Percentiles rank a stretch among this genome's conserved stretches.
Evolutionary conservation across 2,888 invertebrate species (phyloP).

Genomic region (Apotomis capreana): DNA sequence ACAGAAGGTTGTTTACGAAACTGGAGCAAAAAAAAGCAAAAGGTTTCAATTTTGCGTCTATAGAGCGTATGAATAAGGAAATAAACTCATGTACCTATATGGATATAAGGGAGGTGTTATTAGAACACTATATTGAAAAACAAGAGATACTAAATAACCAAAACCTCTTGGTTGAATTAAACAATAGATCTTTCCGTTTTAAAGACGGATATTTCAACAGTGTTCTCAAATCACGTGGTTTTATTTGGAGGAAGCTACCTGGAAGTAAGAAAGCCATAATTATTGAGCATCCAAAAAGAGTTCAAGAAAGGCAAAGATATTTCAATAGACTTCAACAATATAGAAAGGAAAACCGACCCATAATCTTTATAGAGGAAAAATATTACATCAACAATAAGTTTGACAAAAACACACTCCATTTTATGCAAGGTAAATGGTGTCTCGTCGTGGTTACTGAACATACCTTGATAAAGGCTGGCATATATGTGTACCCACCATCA

Average conservation of each 20-base stretch:
- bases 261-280: slow-evolving; percentile 14
- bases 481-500: not conserved
- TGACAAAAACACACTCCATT: not conserved
- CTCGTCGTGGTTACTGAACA: slow-evolving; percentile 3
- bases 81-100: slow-evolving; percentile 14
- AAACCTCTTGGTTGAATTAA: slow-evolving; percentile 9
- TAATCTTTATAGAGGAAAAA: slow-evolving; percentile 28
- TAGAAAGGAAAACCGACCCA: slow-evolving; percentile 8
- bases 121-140: slow-evolving; percentile 28
- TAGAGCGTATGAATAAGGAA: not conserved
- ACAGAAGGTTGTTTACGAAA: not conserved
- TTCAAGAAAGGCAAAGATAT: slow-evolving; percentile 18
- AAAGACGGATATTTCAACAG: not conserved
- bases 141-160: slow-evolving; percentile 4
- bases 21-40: not conserved
- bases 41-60: not conserved
- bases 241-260: slow-evolving; percentile 18
- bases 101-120: slow-evolving; percentile 14
- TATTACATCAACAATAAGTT: not conserved
- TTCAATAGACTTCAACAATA: slow-evolving; percentile 25
- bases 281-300: slow-evolving; percentile 24
- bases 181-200: not conserved
- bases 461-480: not conserved
- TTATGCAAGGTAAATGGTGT: not conserved
- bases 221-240: slow-evolving; percentile 14